Evolutionary conservation across 2,113 vertebrate species (phyloP).

Genomic region (Lathamus discolor): DNA sequence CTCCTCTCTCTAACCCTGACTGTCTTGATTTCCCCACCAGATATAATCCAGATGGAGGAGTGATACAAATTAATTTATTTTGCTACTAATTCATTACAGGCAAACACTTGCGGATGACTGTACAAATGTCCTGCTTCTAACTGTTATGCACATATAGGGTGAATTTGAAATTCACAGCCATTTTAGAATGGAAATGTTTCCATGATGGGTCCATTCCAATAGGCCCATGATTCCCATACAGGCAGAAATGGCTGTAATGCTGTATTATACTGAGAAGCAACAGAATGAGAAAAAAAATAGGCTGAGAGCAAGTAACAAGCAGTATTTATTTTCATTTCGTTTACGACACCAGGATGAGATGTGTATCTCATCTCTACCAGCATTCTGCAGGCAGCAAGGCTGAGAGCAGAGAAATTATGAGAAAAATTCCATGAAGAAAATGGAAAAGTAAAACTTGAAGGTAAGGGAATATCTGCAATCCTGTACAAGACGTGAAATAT

Average conservation of each 20-base stretch:
- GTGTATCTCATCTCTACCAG: neutral
- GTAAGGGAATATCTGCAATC: neutral
- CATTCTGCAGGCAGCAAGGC: neutral
- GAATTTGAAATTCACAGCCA: neutral
- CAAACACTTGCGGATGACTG: neutral
- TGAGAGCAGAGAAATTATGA: neutral
- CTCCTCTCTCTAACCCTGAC: neutral
- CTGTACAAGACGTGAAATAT: neutral
- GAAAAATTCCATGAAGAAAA: neutral
- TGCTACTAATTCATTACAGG: neutral
- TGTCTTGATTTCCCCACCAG: neutral
- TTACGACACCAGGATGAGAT: neutral
- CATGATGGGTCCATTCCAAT: neutral
- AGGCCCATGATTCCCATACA: neutral
- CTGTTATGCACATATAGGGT: neutral
- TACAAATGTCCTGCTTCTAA: neutral
- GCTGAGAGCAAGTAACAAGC: neutral
- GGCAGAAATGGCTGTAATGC: neutral
- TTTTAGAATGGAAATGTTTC: neutral
- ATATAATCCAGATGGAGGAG: neutral
- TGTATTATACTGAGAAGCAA: neutral
- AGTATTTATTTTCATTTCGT: conserved; percentile 57
- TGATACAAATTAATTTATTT: neutral
- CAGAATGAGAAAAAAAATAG: conserved; percentile 14
- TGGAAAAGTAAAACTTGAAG: neutral